Percentiles rank a stretch among this genome's conserved stretches.
These are phyloP conservation scores for Branchipolynoe longqiensis DNA, from an alignment of 2,888 invertebrate species.

Conservation along the genomic window DNA sequence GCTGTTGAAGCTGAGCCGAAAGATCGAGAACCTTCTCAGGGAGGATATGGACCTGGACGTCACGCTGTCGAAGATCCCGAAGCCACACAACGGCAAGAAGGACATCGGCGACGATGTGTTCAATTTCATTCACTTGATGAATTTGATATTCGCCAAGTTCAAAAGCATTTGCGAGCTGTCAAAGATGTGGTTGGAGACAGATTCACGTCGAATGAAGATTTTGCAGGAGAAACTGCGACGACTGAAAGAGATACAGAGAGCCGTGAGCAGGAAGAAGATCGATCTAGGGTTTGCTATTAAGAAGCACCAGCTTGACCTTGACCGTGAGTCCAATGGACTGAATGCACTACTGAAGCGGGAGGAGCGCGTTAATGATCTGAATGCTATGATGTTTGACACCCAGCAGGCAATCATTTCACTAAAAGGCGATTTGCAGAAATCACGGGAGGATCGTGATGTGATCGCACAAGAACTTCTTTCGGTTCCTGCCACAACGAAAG, in stretches of 20 bases:
- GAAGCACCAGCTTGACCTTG: constrained; percentile 41
- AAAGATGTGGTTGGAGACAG: constrained; percentile 26
- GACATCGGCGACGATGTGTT: constrained; percentile 44
- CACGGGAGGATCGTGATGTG: constrained; percentile 16
- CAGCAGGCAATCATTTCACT: constrained; percentile 25
- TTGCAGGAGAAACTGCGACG: constrained; percentile 26
- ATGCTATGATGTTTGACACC: constrained; percentile 32
- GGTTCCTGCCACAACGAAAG: neutral
- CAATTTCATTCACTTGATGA: constrained; percentile 42
- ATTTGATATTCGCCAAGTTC: constrained; percentile 12
- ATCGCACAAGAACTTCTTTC: constrained; percentile 19
- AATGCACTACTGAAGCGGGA: neutral
- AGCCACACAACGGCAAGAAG: constrained; percentile 40
- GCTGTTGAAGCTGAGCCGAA: constrained; percentile 8
- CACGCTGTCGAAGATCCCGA: constrained; percentile 25
- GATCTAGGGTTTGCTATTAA: constrained; percentile 46
- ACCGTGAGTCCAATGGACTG: constrained; percentile 1
- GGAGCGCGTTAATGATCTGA: constrained; percentile 42
- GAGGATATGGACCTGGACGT: constrained; percentile 20
- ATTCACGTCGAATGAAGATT: neutral
- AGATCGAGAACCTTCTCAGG: constrained; percentile 14
- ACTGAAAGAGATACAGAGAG: constrained; percentile 25
- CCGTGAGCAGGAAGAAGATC: constrained; percentile 21
- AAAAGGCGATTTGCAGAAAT: constrained; percentile 23
- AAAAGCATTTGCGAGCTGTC: constrained; percentile 41